Conservation (phyloP, 2,888 invertebrate genomes). For the Junonia oenone region DNA sequence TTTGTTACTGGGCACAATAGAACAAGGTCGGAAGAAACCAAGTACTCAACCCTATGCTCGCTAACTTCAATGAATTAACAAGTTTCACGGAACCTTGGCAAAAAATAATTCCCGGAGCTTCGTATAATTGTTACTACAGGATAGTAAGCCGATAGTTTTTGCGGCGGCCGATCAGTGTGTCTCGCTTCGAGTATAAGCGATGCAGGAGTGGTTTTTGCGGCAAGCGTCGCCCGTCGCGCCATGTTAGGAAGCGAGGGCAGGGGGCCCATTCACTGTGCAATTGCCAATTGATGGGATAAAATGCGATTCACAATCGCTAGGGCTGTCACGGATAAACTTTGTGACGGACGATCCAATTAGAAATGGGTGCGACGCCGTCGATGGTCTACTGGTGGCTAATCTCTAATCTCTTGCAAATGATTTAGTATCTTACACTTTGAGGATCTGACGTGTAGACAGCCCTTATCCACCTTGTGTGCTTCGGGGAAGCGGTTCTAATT, state of each 20-base stretch:
- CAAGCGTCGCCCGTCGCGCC: constrained; percentile 38
- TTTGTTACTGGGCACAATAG: neutral
- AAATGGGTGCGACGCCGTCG: neutral
- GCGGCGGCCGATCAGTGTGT: constrained; percentile 10
- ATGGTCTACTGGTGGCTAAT: no score
- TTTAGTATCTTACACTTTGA: neutral
- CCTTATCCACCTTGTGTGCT: constrained; percentile 29
- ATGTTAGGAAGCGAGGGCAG: constrained; percentile 45
- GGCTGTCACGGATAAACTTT: constrained; percentile 32
- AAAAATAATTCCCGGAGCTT: neutral
- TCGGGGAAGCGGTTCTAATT: constrained; percentile 55
- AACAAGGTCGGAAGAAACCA: no score
- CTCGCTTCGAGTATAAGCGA: constrained; percentile 8
- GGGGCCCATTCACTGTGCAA: constrained; percentile 63
- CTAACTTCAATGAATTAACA: neutral
- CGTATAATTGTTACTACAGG: constrained; percentile 22
- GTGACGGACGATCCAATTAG: neutral
- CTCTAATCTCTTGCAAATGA: neutral
- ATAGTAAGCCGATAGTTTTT: constrained; percentile 26
- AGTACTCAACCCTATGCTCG: no score
- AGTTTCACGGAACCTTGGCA: neutral
- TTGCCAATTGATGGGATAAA: constrained; percentile 60
- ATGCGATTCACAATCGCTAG: constrained; percentile 42
- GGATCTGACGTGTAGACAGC: constrained; percentile 2
- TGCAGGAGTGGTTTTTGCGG: constrained; percentile 29